Base-by-base conservation (phyloP, 1,140 invertebrate species). In the Aphelinus certus region DNA sequence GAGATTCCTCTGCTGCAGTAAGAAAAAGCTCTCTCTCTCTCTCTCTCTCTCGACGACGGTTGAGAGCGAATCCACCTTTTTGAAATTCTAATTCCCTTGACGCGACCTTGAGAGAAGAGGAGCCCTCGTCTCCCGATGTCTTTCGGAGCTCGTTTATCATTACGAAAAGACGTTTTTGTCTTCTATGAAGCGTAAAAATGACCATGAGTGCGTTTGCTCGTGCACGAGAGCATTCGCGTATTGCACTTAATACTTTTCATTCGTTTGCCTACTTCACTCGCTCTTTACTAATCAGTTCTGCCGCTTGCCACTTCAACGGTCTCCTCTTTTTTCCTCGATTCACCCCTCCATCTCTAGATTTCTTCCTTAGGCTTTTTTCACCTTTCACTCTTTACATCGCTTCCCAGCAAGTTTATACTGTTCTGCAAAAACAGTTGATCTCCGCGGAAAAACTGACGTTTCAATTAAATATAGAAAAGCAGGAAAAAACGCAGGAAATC, bases 151-250 rank as follows among this genome's bases (percentile, higher is more conserved):
- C 55, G 26, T 45, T 70, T 70, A 70, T 70, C 57, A 61, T 70
- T 61, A 70, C 68, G 68, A 70, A 47, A 58, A 70, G 58, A 26
- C n/a, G 48, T 70, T 70, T 48, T 70, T 26, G 26, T n/a, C 58
- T 70, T 61, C 68, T 26, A 70, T 70, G 51, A 70, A 70, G 61
- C 57, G 68, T 70, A 70, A 70, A 56, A 70, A 51, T 57, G 7
- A 56, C 57, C 47, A 6, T 4, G 6, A 61, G 57, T 47, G n/a
- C 57, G 26, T 61, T 70, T 60, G 6, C 42, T 51, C 58, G 3
- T 26, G 4, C 58, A 57, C 43, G 43, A 26, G 26, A 6, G 9
- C 26, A 45, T 2, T 10, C 64, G 5, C 46, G 3, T 42, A 47
- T 3, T n/a, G 6, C 9, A 2, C 64, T 45, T 51, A n/a, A n/a